Evolutionary conservation across 2,797 vertebrate genomes (phyloP), one percentile per base, ranked within the genome.

Genomic region (Anableps anableps): DNA sequence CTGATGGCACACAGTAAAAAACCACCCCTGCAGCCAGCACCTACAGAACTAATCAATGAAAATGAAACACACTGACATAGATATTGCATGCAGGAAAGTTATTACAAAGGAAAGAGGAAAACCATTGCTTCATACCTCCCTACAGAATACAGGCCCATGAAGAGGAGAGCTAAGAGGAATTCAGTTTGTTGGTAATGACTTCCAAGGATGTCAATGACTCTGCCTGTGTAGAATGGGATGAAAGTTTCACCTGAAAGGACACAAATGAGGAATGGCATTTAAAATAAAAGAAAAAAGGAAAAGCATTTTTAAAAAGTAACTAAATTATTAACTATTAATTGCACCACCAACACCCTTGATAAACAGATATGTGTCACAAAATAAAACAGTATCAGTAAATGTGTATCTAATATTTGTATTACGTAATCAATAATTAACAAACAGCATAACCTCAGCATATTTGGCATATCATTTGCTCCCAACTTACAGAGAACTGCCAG

Each of bases 201-300:
- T 0, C 95, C 91, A 0, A 94, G 83, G 79, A 96, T 95, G 79
- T 99, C 97, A 74, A 98, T 96, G 77, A 97, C 94, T 0, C 83
- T 95, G 0, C 97, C 97, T 0, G 95, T 96, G 86, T 97, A 99
- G 76, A 94, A 96, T 0, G 96, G 97, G 83, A 97, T 96, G 50
- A 95, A 90, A 13, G 95, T 96, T 50, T 97, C 93, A 83, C 95
- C 97, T 98, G 93, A 60, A 60, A 1, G 76, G 3, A 80, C 17
- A 51, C 50, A 55, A 1, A 53, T 23, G 21, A 0, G 38, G 16
- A 47, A n/a, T n/a, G 26, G 26, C 60, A 36, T 10, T 43, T 43
- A 43, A 43, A 43, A n/a, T n/a, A n/a, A n/a, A n/a, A n/a, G n/a
- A 47, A 47, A 47, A 47, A 10, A 47, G 45, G 10, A 48, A 31